A percentile compares a stretch with the other conserved stretches of the same genome.
These are phyloP conservation scores for Glossosoma conforme DNA, from an alignment of 1,140 invertebrate species.

Conservation along the genomic window DNA sequence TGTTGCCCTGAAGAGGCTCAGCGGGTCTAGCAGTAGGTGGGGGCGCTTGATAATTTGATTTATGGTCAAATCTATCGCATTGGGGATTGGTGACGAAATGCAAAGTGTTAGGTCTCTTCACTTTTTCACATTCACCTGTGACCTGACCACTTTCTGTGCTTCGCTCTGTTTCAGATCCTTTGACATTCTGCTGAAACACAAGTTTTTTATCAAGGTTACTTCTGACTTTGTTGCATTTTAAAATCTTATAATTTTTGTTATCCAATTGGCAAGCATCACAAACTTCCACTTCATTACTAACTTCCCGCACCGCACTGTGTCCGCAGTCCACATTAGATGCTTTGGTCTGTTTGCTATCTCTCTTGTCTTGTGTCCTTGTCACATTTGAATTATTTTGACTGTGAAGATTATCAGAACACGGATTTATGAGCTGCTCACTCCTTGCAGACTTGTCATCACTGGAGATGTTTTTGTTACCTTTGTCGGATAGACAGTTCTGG, in stretches of 20 bases:
- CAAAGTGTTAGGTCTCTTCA: constrained; percentile 44
- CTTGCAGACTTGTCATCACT: no score
- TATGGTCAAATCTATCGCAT: background rate
- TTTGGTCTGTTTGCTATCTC: no score
- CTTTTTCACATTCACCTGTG: constrained; percentile 23
- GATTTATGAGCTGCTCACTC: no score
- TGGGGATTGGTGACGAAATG: constrained; percentile 35
- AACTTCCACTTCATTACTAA: background rate
- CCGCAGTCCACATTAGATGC: no score
- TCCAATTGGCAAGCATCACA: constrained; percentile 31
- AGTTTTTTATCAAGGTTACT: constrained; percentile 43
- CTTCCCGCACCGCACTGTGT: constrained; percentile 1
- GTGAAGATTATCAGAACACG: no score
- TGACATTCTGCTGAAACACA: constrained; percentile 31
- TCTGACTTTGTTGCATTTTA: constrained; percentile 46
- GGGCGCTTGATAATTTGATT: background rate
- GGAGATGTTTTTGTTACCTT: no score
- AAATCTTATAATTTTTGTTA: constrained; percentile 43
- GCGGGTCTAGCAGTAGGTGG: no score
- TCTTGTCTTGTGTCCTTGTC: no score
- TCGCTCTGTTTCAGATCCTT: constrained; percentile 5
- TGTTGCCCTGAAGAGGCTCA: no score
- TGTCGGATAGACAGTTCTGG: background rate
- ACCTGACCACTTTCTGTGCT: background rate
- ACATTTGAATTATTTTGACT: no score